phyloP scores from a whole-genome alignment of 2,113 vertebrate genomes.

The Fregetta grallaria region DNA sequence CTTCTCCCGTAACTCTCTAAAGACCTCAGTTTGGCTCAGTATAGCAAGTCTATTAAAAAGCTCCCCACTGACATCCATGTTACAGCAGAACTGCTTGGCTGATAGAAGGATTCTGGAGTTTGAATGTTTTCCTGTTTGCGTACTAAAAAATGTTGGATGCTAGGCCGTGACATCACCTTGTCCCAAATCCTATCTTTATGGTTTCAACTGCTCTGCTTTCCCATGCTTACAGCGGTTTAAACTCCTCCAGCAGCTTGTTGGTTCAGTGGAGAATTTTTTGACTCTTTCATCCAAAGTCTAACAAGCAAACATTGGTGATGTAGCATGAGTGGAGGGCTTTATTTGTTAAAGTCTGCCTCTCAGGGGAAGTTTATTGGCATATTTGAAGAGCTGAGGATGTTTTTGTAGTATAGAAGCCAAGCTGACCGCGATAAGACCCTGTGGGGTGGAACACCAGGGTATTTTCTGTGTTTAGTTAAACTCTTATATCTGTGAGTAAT shows the following conservation, averaged over 20 bases:
- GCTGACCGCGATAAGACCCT: not conserved
- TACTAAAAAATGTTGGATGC: not conserved
- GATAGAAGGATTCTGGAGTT: not conserved
- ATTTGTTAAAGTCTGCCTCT: constrained; percentile 1
- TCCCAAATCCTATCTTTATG: not conserved
- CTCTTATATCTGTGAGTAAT: constrained; percentile 1
- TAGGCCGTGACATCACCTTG: not conserved
- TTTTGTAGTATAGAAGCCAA: constrained; percentile 34
- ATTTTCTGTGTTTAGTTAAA: constrained; percentile 59
- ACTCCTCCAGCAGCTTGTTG: not conserved
- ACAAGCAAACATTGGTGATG: not conserved
- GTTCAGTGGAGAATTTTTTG: not conserved
- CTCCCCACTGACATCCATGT: not conserved
- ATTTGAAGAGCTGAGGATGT: constrained; percentile 48
- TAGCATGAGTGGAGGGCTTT: not conserved
- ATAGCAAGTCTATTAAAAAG: not conserved
- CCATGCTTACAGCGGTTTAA: not conserved
- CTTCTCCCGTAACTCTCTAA: not conserved
- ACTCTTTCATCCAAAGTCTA: not conserved
- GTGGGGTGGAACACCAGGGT: not conserved
- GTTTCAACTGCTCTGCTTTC: not conserved
- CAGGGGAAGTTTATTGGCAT: not conserved
- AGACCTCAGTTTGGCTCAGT: not conserved
- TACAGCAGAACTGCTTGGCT: not conserved
- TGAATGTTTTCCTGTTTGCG: not conserved